These are phyloP conservation scores for Oreochromis aureus DNA, from an alignment of 2,113 vertebrate species.

Conservation along the genomic window DNA sequence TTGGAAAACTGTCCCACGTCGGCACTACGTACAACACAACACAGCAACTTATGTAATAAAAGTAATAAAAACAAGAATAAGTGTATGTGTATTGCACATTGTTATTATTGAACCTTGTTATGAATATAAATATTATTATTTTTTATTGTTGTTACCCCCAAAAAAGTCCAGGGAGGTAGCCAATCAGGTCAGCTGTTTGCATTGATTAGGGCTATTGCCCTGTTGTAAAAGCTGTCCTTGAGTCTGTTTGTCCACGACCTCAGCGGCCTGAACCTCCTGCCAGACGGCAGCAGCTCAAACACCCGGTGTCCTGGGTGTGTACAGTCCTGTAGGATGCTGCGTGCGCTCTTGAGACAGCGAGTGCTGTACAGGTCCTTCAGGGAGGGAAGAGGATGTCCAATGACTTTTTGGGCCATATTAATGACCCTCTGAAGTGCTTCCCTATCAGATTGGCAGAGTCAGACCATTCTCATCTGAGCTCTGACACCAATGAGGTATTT, in stretches of 20 bases:
- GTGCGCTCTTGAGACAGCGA: neutral
- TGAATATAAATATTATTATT: neutral
- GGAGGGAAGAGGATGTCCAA: neutral
- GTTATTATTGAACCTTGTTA: neutral
- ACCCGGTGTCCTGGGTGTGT: neutral
- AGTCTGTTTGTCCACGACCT: neutral
- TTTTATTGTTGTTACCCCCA: neutral
- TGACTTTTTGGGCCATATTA: neutral
- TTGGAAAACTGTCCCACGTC: neutral
- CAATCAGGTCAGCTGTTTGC: neutral
- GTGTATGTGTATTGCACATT: neutral
- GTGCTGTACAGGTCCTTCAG: neutral
- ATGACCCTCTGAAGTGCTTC: neutral
- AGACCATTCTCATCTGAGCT: neutral
- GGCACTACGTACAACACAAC: neutral
- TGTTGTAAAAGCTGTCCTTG: neutral
- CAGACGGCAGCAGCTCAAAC: neutral
- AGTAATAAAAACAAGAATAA: neutral
- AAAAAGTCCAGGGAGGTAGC: neutral
- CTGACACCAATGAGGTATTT: neutral
- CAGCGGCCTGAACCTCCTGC: neutral
- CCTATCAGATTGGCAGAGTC: neutral
- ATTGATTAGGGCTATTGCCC: neutral
- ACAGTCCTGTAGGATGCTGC: accelerated
- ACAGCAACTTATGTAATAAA: neutral